phyloP scores from a whole-genome alignment of 2,113 vertebrate genomes.

The Emydocephalus ijimae region DNA sequence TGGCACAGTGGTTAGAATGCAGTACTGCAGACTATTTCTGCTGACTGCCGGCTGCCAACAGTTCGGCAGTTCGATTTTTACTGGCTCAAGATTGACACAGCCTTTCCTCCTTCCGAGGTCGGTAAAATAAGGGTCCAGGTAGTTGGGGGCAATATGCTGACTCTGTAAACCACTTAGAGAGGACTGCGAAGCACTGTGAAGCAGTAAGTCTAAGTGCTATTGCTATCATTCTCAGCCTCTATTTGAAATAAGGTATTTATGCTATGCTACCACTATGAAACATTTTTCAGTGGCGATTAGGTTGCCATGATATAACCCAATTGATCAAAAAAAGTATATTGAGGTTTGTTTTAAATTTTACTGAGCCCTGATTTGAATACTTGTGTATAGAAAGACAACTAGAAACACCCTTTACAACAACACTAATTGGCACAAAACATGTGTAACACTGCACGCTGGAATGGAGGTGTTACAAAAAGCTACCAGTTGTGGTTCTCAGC shows the following conservation, averaged over 20 bases:
- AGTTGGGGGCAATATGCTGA: too few relatives aligned
- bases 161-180: too few relatives aligned
- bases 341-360: background rate
- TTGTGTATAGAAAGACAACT: background rate
- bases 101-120: too few relatives aligned
- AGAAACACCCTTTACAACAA: background rate
- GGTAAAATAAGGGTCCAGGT: too few relatives aligned
- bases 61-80: too few relatives aligned
- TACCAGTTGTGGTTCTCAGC: background rate
- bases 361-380: background rate
- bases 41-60: too few relatives aligned
- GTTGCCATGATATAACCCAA: background rate
- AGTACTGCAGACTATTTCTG: too few relatives aligned
- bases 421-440: background rate
- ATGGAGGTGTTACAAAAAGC: background rate
- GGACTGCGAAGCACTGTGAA: too few relatives aligned
- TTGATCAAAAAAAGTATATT: background rate
- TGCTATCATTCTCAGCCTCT: background rate
- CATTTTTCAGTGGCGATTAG: background rate
- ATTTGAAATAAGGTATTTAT: background rate
- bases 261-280: background rate
- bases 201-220: too few relatives aligned
- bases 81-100: too few relatives aligned
- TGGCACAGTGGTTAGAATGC: too few relatives aligned
- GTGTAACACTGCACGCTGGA: background rate